Conservation (phyloP, 2,888 invertebrate genomes). For the Epicampocera succincta region DNA sequence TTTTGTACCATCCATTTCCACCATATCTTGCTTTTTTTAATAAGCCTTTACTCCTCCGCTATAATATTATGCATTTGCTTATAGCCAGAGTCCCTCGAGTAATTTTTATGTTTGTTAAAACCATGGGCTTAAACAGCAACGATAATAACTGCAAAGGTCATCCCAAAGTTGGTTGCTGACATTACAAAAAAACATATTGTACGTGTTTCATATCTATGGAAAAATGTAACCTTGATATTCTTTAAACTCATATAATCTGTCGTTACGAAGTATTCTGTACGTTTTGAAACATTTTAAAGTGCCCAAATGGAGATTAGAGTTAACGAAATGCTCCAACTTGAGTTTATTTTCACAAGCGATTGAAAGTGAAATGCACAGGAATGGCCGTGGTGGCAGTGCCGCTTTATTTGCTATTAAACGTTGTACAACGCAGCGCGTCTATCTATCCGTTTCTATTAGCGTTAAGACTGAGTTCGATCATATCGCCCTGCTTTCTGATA, state of each 20-base stretch:
- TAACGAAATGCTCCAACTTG: too few species aligned
- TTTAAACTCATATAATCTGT: neutral
- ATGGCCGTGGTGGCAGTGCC: too few species aligned
- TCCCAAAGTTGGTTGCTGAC: slow-evolving; percentile 19
- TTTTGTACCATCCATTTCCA: neutral
- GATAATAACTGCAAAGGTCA: slow-evolving; percentile 24
- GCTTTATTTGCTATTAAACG: too few species aligned
- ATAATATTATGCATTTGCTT: slow-evolving; percentile 29
- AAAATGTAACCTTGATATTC: slow-evolving; percentile 12
- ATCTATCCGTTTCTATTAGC: too few species aligned
- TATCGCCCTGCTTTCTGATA: too few species aligned
- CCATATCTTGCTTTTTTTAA: neutral
- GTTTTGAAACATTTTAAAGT: too few species aligned
- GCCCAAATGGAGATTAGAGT: too few species aligned
- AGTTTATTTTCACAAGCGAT: too few species aligned
- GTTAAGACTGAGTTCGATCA: too few species aligned
- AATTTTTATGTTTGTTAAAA: slow-evolving; percentile 38
- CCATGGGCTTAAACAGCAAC: neutral
- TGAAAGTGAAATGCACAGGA: too few species aligned
- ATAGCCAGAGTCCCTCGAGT: slow-evolving; percentile 43
- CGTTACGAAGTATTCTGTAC: neutral
- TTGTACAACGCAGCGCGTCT: too few species aligned
- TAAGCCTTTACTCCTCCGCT: neutral
- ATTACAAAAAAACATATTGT: neutral
- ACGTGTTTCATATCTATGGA: slow-evolving; percentile 26